A percentile compares a stretch with the other conserved stretches of the same genome.
phyloP scores from a whole-genome alignment of 2,113 vertebrate genomes.

The Pollimyrus isidori region DNA sequence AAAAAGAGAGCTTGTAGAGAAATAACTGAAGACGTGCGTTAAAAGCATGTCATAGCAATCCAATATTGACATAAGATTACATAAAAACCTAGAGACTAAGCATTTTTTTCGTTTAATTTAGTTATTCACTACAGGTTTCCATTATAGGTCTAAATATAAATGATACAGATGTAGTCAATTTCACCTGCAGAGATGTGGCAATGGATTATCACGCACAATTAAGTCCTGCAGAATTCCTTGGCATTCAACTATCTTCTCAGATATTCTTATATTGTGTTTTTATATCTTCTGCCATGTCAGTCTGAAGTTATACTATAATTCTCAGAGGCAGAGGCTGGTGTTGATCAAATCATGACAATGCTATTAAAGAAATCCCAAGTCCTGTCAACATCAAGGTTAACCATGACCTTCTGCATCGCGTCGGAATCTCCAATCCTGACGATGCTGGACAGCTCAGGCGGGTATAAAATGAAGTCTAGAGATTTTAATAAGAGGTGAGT shows the following conservation, averaged over 20 bases:
- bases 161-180: not conserved
- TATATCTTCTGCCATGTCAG: not conserved
- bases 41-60: not conserved
- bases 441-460: not conserved
- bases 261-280: not conserved
- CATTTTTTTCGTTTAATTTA: not conserved
- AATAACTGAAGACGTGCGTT: not conserved
- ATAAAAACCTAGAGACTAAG: not conserved
- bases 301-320: not conserved
- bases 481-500: not conserved
- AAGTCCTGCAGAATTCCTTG: not conserved
- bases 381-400: not conserved
- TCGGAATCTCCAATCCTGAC: not conserved
- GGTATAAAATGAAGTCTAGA: not conserved
- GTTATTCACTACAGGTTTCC: not conserved
- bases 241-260: not conserved
- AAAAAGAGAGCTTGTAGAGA: not conserved
- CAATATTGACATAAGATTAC: not conserved
- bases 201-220: not conserved
- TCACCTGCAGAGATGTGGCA: not conserved
- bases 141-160: not conserved
- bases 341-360: not conserved
- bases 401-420: not conserved
- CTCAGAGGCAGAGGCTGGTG: not conserved
- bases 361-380: not conserved